Evolutionary conservation across 2,888 invertebrate species (phyloP).

Genomic region (Calameuta filiformis): DNA sequence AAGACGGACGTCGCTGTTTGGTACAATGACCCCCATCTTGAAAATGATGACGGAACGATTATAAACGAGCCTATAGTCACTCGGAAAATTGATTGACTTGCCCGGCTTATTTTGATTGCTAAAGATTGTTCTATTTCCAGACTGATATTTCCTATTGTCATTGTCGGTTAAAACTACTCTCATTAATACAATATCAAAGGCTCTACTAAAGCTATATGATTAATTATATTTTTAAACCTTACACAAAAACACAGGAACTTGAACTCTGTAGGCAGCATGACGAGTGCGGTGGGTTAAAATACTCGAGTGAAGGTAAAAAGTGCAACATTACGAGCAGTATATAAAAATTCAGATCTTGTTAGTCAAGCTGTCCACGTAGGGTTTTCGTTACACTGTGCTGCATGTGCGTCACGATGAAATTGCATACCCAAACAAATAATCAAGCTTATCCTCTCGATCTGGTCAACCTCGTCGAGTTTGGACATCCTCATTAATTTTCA

Average conservation of each 20-base stretch:
- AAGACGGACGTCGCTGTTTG: slow-evolving; percentile 15
- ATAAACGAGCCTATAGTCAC: not conserved
- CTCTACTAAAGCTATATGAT: not conserved
- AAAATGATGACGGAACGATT: not conserved
- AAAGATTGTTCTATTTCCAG: not conserved
- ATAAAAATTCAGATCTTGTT: not conserved
- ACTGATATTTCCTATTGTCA: not conserved
- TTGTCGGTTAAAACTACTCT: not conserved
- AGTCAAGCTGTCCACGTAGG: not conserved
- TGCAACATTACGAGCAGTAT: not conserved
- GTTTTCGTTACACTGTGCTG: not conserved
- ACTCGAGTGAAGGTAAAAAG: not conserved
- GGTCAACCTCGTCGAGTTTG: slow-evolving; percentile 28
- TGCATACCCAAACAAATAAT: slow-evolving; percentile 24
- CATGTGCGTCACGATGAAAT: slow-evolving; percentile 22
- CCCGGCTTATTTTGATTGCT: not conserved
- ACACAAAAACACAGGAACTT: not conserved
- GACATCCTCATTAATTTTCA: slow-evolving; percentile 25
- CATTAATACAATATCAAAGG: not conserved
- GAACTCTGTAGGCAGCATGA: not conserved
- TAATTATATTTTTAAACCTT: not conserved
- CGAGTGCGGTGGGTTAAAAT: not conserved
- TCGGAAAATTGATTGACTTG: not conserved
- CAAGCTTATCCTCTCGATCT: slow-evolving; percentile 24
- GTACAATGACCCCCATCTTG: not conserved